phyloP scores from a whole-genome alignment of 2,888 invertebrate species.

The Euplagia quadripunctaria region DNA sequence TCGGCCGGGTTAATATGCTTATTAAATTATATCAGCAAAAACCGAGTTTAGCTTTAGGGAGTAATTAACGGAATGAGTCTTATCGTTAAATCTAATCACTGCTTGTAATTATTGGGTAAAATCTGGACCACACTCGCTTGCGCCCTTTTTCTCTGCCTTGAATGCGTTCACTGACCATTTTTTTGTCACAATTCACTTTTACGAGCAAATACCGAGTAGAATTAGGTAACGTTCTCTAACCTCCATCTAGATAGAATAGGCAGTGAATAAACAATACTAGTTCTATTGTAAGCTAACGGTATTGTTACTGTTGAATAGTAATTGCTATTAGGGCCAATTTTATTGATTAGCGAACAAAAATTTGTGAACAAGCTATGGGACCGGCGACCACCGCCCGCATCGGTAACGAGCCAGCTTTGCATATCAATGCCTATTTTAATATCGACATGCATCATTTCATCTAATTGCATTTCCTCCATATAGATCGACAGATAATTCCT shows the following conservation, averaged over 20 bases:
- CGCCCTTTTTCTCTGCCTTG: constrained; percentile 56
- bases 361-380: constrained; percentile 77
- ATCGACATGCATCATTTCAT: constrained; percentile 85
- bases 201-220: constrained; percentile 26
- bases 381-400: constrained; percentile 74
- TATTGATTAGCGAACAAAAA: constrained; percentile 83
- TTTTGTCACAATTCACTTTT: constrained; percentile 47
- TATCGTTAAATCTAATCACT: constrained; percentile 84
- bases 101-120: constrained; percentile 82
- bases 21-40: constrained; percentile 86
- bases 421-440: constrained; percentile 85
- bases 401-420: constrained; percentile 78
- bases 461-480: constrained; percentile 83
- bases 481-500: constrained; percentile 59
- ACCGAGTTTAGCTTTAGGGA: constrained; percentile 85
- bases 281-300: constrained; percentile 68
- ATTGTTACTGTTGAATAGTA: constrained; percentile 75
- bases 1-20: constrained; percentile 84
- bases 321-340: constrained; percentile 79
- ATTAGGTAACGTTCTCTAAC: constrained; percentile 26
- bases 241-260: constrained; percentile 44
- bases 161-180: constrained; percentile 57
- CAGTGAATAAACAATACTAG: constrained; percentile 62
- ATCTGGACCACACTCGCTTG: constrained; percentile 68
- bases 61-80: constrained; percentile 85